phyloP scores from a whole-genome alignment of 2,888 invertebrate genomes.

The Alloplasta piceator region DNA sequence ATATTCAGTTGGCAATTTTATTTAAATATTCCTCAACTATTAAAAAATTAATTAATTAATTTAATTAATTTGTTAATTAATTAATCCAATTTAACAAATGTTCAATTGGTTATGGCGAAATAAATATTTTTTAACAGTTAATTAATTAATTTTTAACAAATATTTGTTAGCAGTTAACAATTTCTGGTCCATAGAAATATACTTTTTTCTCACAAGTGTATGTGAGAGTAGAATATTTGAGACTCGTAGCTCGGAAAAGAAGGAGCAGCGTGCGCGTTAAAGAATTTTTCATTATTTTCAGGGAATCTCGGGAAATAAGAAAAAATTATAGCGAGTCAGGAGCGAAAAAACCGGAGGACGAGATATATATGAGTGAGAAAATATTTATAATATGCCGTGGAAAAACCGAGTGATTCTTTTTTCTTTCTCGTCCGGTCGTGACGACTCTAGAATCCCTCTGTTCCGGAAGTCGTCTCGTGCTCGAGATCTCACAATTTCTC shows the following conservation, averaged over 20 bases:
- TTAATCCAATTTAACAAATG: no score
- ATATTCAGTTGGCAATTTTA: no score
- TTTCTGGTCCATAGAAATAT: no score
- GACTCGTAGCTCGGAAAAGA: background rate
- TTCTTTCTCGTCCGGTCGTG: conserved; percentile 18
- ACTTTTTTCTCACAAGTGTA: background rate
- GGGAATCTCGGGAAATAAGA: conserved; percentile 3
- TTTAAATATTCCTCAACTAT: no score
- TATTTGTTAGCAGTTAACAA: no score
- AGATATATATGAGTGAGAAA: conserved; percentile 6
- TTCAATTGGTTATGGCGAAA: no score
- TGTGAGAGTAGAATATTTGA: conserved; percentile 2
- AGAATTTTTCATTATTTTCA: background rate
- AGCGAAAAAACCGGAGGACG: background rate
- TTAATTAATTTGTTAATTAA: no score
- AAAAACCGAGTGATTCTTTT: conserved; percentile 16
- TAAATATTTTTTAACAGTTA: no score
- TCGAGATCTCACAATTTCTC: conserved; percentile 38
- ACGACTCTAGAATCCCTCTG: conserved; percentile 17
- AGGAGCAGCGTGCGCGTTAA: background rate
- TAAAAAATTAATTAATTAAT: no score
- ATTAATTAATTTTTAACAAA: no score
- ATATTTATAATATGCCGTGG: conserved; percentile 40
- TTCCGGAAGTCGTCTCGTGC: conserved; percentile 31
- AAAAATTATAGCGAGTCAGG: conserved; percentile 4